Evolutionary conservation across 1,140 invertebrate genomes (phyloP), one percentile per base, ranked within the genome.

Genomic region (Heliconius hermathena): DNA sequence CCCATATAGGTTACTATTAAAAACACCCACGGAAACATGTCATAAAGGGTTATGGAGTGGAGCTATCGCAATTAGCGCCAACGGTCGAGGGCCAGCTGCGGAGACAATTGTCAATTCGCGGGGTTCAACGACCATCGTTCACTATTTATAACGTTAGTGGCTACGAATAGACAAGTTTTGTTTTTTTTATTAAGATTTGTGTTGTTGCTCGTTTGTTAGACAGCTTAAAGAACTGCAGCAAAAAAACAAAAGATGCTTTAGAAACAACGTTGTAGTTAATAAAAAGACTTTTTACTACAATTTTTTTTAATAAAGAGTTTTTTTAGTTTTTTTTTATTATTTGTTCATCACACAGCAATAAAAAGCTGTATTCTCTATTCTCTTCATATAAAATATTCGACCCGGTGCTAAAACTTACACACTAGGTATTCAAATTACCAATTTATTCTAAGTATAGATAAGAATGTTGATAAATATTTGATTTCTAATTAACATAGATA

Each of bases 81-180:
- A 87, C 86, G 84, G 86, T 85, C 83, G 82, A 87, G 82, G 82
- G 82, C 88, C 88, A 91, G 87, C 88, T 91, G 90, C 82, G 38
- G 82, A 88, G 86, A 88, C 88, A 91, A 91, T 91, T 93, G 86
- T 83, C 88, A 90, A 89, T 90, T 88, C 86, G 86, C 86, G 75
- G 84, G 83, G 90, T 90, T 93, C 89, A 89, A 82, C 79, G 89
- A 89, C 89, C 89, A 70, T 41, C 71, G 79, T 57, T 36, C 71
- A 80, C 75, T 80, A 80, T 80, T 76, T 80, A 76, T 80, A 80
- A 71, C 70, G 38, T 76, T 66, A 26, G 22, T 71, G 76, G 76
- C 76, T 77, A 54, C 41, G 66, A 77, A 77, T 77, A 77, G 76
- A 77, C n/a, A 38, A 70, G 54, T 76, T 60, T 74, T 66, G 33